Conservation (phyloP, 2,113 vertebrate species). For the Gopherus flavomarginatus region DNA sequence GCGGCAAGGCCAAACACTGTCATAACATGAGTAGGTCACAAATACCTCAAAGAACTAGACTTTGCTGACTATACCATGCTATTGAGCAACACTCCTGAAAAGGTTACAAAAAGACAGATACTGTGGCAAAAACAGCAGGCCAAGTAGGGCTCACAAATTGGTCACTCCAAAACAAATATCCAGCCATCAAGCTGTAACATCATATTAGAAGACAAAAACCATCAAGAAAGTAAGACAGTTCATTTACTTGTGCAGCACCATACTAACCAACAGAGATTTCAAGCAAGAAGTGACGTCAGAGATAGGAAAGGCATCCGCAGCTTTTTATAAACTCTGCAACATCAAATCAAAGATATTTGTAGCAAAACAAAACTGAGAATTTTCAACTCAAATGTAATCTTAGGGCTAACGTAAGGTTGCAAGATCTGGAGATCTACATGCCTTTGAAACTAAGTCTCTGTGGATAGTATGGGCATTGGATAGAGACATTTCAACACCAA, state of each 20-base stretch:
- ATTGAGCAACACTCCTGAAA: neutral
- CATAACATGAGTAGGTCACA: neutral
- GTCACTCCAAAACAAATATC: neutral
- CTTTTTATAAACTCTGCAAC: neutral
- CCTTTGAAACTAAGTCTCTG: neutral
- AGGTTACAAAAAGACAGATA: neutral
- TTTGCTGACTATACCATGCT: neutral
- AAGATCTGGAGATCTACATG: neutral
- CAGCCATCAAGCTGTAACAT: neutral
- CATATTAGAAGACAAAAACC: neutral
- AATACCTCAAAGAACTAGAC: neutral
- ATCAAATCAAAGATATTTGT: neutral
- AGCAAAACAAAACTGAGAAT: neutral
- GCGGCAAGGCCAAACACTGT: neutral
- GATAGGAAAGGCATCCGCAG: neutral
- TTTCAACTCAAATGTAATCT: neutral
- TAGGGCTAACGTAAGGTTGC: neutral
- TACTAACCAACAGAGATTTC: neutral
- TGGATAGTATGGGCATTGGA: neutral
- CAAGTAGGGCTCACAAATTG: neutral
- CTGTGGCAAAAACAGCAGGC: neutral
- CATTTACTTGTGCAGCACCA: neutral
- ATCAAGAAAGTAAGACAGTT: neutral
- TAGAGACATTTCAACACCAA: neutral
- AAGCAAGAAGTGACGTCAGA: neutral